phyloP scores from a whole-genome alignment of 2,888 invertebrate species.

The Athrips mouffetella region DNA sequence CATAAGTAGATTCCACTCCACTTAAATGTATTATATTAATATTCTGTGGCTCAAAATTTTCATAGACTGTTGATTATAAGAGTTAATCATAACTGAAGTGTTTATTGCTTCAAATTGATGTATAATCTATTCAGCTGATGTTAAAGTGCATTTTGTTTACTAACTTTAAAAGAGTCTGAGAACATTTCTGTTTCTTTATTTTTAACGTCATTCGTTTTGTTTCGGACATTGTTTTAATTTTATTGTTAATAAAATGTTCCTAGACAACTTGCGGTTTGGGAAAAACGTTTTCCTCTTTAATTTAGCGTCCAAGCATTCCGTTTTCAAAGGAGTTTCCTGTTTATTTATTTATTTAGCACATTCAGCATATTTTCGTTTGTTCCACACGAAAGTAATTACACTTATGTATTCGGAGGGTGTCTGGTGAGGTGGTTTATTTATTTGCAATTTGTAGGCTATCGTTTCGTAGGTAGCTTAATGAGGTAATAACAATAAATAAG shows the following conservation, averaged over 20 bases:
- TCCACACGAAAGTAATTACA: conserved; percentile 37
- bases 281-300: not conserved
- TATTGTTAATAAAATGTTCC: not conserved
- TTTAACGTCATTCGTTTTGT: not conserved
- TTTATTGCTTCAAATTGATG: too few relatives aligned
- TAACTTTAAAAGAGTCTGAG: not conserved
- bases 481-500: conserved; percentile 78
- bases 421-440: conserved; percentile 63
- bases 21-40: not conserved
- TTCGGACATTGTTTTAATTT: not conserved
- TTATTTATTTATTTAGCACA: conserved; percentile 3
- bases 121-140: too few relatives aligned
- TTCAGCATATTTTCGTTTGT: conserved; percentile 10
- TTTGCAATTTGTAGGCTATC: conserved; percentile 77
- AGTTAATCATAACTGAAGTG: too few relatives aligned
- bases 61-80: too few relatives aligned
- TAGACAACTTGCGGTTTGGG: not conserved
- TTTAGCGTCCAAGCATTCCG: not conserved
- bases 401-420: conserved; percentile 59
- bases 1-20: not conserved
- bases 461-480: conserved; percentile 74
- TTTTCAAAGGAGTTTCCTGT: not conserved
- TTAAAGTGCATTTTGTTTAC: too few relatives aligned
- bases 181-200: not conserved
- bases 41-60: too few relatives aligned